Evolutionary conservation across 2,888 invertebrate genomes (phyloP), one percentile per base, ranked within the genome.

Genomic region (Dusona sp.): DNA sequence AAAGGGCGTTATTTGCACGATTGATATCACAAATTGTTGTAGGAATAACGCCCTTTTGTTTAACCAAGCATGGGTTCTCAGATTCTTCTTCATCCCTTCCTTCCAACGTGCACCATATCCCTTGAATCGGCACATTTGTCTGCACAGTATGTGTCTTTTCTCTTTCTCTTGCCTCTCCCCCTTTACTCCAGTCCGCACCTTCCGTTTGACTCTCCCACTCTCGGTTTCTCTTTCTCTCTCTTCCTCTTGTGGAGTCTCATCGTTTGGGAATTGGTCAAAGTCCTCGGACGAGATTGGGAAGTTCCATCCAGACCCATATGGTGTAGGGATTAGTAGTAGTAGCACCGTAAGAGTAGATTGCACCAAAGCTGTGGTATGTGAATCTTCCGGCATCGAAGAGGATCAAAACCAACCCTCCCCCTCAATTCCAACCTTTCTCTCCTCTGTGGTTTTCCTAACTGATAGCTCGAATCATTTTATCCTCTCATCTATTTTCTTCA

Each of bases 241-340:
- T 29, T 65, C 8, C 54, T 57, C 22, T 33, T 36, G 22, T 51
- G 8, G 29, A 54, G 80, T 72, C 78, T 77, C 85, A 81, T 78
- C 77, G 67, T 67, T 78, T 65, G 54, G 77, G 65, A 85, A 85
- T 81, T 81, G 86, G 80, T 81, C 79, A 13, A 68, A 83, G 77
- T 79, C 77, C 83, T 74, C 77, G 54, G 77, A 36, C 73, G 64
- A 65, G 68, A 86, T 83, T 84, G 77, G 64, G 68, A 80, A 72
- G 74, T 81, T 78, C 45, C 57, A 36, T 38, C 79, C 42, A 42
- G 77, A 78, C 9, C 73, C 51, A 70, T 75, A 78, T 74, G 73
- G 42, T 51, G 61, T 54, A 78, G 82, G 64, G 81, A 85, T 85
- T 85, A 85, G 81, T 68, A 73, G 79, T 64, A 74, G 73, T 45